phyloP scores from a whole-genome alignment of 2,113 vertebrate genomes.

The Dermatemys mawii region DNA sequence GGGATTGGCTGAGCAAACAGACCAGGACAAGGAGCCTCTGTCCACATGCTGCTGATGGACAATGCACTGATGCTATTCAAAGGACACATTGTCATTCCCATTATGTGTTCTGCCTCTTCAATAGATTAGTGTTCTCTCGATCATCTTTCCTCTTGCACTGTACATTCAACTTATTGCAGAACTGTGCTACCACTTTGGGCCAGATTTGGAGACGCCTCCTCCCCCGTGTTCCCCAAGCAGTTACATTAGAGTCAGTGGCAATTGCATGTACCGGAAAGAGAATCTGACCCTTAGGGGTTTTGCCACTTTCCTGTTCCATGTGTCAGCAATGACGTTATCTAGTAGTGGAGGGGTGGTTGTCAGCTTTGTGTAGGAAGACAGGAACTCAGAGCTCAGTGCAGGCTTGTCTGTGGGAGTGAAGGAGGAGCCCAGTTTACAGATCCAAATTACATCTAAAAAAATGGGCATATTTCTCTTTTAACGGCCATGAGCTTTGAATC shows the following conservation, averaged over 20 bases:
- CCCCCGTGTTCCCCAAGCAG: rapidly evolving
- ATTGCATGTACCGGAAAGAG: neutral
- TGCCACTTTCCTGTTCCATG: neutral
- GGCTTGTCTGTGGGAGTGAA: neutral
- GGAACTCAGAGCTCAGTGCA: no score
- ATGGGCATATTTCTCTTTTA: neutral
- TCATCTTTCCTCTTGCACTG: neutral
- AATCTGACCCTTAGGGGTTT: neutral
- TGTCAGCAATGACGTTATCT: neutral
- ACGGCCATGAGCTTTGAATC: slow-evolving; percentile 11
- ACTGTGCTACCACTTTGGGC: neutral
- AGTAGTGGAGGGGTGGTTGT: neutral
- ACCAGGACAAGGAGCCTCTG: neutral
- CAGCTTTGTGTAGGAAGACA: no score
- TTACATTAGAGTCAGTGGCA: no score
- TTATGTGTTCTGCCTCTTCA: slow-evolving; percentile 35
- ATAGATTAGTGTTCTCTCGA: neutral
- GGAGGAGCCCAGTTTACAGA: neutral
- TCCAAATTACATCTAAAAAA: neutral
- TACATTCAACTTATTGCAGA: neutral
- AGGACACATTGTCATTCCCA: slow-evolving; percentile 10
- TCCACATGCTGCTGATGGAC: slow-evolving; percentile 56
- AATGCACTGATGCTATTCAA: slow-evolving; percentile 49
- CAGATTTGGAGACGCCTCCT: neutral
- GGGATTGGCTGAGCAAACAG: neutral